These are phyloP conservation scores for Eustalomyia histrio DNA, from an alignment of 2,888 invertebrate genomes.

Conservation along the genomic window DNA sequence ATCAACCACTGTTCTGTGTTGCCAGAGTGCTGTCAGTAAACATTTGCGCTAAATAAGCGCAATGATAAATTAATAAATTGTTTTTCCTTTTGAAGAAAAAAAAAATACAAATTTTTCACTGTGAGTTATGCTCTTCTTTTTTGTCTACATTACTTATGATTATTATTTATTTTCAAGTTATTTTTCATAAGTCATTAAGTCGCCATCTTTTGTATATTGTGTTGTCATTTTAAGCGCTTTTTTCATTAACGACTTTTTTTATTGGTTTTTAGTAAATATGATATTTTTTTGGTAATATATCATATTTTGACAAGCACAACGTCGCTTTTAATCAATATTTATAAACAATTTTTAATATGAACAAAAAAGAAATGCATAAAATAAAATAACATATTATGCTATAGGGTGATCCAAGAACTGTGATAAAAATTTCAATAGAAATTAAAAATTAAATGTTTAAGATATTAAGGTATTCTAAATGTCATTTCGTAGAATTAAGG, in stretches of 20 bases:
- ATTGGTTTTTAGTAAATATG: constrained; percentile 45
- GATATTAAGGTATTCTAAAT: no score
- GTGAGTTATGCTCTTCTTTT: constrained; percentile 55
- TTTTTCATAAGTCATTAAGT: constrained; percentile 68
- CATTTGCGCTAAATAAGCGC: constrained; percentile 67
- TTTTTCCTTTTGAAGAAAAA: constrained; percentile 37
- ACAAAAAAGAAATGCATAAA: constrained; percentile 16
- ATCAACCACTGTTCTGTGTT: constrained; percentile 50
- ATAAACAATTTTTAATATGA: constrained; percentile 70
- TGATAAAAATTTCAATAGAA: no score
- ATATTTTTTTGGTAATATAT: constrained; percentile 71
- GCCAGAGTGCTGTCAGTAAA: constrained; percentile 60
- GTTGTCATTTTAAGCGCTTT: constrained; percentile 58
- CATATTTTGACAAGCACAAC: constrained; percentile 75
- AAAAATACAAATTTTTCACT: constrained; percentile 32
- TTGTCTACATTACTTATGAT: constrained; percentile 53
- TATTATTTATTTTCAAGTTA: constrained; percentile 64
- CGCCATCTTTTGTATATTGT: constrained; percentile 58
- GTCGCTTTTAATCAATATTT: constrained; percentile 76
- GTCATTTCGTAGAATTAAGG: no score
- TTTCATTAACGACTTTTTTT: constrained; percentile 33
- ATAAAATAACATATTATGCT: constrained; percentile 32
- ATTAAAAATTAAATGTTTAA: no score
- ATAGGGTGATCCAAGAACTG: no score
- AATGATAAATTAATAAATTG: constrained; percentile 75